Conservation (phyloP, 2,888 invertebrate genomes). For the Sphaerophoria taeniata region DNA sequence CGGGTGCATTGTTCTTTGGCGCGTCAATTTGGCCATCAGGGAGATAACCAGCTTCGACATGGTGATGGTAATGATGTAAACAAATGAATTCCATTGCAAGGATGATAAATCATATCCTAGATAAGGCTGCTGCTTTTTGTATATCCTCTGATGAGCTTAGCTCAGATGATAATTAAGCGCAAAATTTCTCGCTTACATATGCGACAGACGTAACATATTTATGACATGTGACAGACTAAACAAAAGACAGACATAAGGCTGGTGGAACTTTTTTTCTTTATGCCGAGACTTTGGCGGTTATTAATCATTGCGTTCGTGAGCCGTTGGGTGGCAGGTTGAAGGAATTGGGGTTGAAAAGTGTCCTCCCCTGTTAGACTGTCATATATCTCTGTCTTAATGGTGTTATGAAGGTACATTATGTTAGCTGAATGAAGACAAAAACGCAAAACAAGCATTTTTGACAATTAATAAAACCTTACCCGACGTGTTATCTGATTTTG, state of each 20-base stretch:
- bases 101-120: constrained; percentile 70
- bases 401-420: too few species aligned
- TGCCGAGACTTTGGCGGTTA: constrained; percentile 45
- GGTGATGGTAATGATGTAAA: constrained; percentile 72
- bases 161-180: constrained; percentile 64
- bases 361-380: constrained; percentile 33
- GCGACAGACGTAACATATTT: constrained; percentile 56
- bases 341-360: constrained; percentile 2
- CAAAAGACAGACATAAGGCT: constrained; percentile 55
- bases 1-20: constrained; percentile 34
- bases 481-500: too few species aligned
- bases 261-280: constrained; percentile 8
- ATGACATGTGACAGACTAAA: constrained; percentile 59
- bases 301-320: constrained; percentile 67
- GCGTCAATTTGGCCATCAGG: constrained; percentile 17
- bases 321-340: constrained; percentile 12
- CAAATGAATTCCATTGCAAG: constrained; percentile 69
- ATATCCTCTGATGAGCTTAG: not conserved
- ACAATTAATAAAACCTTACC: too few species aligned
- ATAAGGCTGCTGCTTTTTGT: constrained; percentile 42
- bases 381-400: too few species aligned
- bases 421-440: too few species aligned
- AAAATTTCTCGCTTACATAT: constrained; percentile 56
- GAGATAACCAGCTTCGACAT: constrained; percentile 61
- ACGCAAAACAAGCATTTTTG: too few species aligned